Base-by-base conservation (phyloP, 2,888 invertebrate genomes). In the Magallana nippona region DNA sequence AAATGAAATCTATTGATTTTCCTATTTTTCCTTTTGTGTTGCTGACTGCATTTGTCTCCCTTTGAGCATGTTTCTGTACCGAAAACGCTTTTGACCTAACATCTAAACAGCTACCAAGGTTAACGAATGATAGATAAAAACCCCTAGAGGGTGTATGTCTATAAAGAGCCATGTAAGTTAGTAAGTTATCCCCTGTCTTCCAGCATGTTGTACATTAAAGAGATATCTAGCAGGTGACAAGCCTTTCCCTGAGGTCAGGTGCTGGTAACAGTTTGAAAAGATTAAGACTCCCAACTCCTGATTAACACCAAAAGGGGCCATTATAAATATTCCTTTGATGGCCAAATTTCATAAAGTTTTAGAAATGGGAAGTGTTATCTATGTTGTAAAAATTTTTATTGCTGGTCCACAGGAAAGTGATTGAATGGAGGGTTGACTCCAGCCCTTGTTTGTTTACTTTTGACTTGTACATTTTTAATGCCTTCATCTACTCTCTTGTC, bases 301-400 rank as follows among this genome's bases (percentile, higher is more conserved):
- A 71, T 71, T 71, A 71, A 27, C 27, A 32, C 13, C 71, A 13
- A 27, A 27, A 27, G 32, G 71, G 71, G 27, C 27, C 15, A 32
- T 71, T 71, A 32, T 71, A 71, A 71, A 71, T 71, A 71, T 27
- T 71, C 71, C 32, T 60, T 71, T 71, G 71, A 71, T 71, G 27
- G 71, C 71, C 71, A 71, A 71, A 71, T 71, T 71, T 71, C 71
- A 71, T 71, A 71, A 71, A 71, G 71, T 71, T 71, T 71, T 10
- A 71, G 71, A 71, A 71, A 71, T 71, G 22, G 71, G 44, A 13
- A 15, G 71, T 27, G 71, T 71, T 71, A 71, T 71, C 71, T 71
- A 71, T 71, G 71, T 71, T 71, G 71, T 71, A 71, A 71, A 71
- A 71, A 44, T 44, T 32, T 71, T 71, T 71, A 71, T 71, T 19